phyloP scores from a whole-genome alignment of 2,113 vertebrate genomes.

The Takifugu flavidus region DNA sequence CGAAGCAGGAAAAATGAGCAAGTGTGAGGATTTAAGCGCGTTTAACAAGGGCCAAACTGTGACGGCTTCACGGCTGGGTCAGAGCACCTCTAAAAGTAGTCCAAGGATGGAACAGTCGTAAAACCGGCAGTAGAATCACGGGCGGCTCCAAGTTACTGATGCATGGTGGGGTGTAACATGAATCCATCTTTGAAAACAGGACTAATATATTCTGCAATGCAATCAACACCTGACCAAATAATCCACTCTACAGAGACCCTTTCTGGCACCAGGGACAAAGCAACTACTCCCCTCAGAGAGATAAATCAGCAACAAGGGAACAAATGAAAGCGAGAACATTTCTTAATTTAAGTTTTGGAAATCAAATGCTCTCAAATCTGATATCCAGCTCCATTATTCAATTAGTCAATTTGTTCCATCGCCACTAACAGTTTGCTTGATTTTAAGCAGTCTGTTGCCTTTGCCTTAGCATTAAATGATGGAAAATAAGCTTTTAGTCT shows the following conservation, averaged over 20 bases:
- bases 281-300: conserved; percentile 8
- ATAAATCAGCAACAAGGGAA: conserved; percentile 12
- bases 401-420: conserved; percentile 11
- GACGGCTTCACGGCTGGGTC: too few relatives aligned
- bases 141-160: too few relatives aligned
- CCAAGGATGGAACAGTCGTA: too few relatives aligned
- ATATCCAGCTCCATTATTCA: conserved; percentile 31
- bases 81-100: too few relatives aligned
- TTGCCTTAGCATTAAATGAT: conserved; percentile 28
- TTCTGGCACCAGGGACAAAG: conserved; percentile 19
- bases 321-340: conserved; percentile 18
- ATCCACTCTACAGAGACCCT: conserved; percentile 3
- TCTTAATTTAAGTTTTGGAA: conserved; percentile 17
- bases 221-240: not conserved
- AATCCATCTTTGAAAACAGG: too few relatives aligned
- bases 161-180: too few relatives aligned
- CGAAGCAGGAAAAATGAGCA: too few relatives aligned
- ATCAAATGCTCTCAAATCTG: conserved; percentile 25
- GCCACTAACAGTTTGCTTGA: conserved; percentile 3
- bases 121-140: too few relatives aligned
- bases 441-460: too few relatives aligned
- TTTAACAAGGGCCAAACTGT: too few relatives aligned
- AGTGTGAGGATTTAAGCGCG: too few relatives aligned
- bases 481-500: conserved; percentile 20
- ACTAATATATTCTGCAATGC: too few relatives aligned